Evolutionary conservation across 2,888 invertebrate species (phyloP), one percentile per base, ranked within the genome.

Genomic region (Acronicta psi): DNA sequence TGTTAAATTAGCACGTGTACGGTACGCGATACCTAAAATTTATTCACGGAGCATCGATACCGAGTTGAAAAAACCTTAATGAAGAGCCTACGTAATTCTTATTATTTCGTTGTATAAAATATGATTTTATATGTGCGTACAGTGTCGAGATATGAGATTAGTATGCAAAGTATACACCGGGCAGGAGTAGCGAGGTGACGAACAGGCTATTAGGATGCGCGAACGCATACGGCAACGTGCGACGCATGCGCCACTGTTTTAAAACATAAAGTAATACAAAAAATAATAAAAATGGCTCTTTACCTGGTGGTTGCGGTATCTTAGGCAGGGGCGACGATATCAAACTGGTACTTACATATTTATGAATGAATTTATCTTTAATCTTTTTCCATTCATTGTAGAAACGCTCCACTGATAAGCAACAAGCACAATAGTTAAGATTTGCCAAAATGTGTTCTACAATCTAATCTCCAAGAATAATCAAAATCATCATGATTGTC

Each of bases 191-290:
- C 80, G 89, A 93, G 91, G 93, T 93, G 93, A 88, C 91, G 88
- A 93, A 84, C 77, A 84, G 75, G 71, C 79, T 76, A 92, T 93
- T 93, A 83, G 65, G 81, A 92, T 93, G 92, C 93, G 85, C 73
- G 72, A 66, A 69, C 80, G 85, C 83, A 76, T 60, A 69, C 57
- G 16, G 14, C 55, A 53, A 88, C 90, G 90, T 88, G 86, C 47
- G 25, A 55, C 60, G 90, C 83, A 87, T 90, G 66, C 60, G 49
- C 72, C 77, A 38, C 49, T 61, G 68, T 56, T 71, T 69, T 66
- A 66, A 65, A 77, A 77, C 73, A 72, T 79, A 75, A 84, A 81
- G 76, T 83, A 83, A 87, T 81, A 69, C 68, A 79, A 65, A 86
- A 86, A 87, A 81, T 87, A 85, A 83, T 82, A 82, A 83, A 84